A percentile compares a stretch with the other conserved stretches of the same genome.
phyloP scores from a whole-genome alignment of 2,797 vertebrate genomes.

The Gallirallus australis region DNA sequence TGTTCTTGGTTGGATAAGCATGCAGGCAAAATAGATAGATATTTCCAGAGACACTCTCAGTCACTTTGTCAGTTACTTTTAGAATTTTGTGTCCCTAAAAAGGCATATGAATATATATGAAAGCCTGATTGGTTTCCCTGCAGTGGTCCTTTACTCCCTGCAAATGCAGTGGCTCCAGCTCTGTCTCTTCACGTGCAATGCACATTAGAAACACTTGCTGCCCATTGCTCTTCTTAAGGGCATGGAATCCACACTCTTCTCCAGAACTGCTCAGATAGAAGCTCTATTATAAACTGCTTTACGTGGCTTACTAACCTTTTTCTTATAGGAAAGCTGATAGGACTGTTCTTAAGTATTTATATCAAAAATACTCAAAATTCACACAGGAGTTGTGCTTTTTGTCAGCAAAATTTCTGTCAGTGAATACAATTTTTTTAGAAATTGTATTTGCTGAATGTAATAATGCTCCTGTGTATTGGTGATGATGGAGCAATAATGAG shows the following conservation, averaged over 20 bases:
- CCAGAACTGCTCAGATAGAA: background rate
- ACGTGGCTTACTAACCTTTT: background rate
- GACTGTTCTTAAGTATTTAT: accelerated
- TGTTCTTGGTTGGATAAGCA: slow-evolving; percentile 10
- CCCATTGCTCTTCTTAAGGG: background rate
- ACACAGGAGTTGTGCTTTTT: background rate
- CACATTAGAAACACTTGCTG: background rate
- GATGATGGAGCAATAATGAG: background rate
- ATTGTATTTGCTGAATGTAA: background rate
- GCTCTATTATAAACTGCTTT: background rate
- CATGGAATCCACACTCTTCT: background rate
- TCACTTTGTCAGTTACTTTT: slow-evolving; percentile 20
- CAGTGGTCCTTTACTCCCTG: background rate
- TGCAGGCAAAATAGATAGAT: background rate
- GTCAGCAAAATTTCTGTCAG: background rate
- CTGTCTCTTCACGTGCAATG: background rate
- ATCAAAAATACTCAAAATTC: background rate
- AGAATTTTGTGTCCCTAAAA: background rate
- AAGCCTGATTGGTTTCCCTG: background rate
- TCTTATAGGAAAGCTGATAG: background rate
- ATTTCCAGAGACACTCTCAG: slow-evolving; percentile 16
- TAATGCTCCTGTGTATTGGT: background rate
- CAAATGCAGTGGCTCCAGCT: background rate
- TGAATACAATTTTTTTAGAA: background rate
- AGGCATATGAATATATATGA: background rate